phyloP scores from a whole-genome alignment of 2,113 vertebrate genomes.

The Podarcis cretensis region DNA sequence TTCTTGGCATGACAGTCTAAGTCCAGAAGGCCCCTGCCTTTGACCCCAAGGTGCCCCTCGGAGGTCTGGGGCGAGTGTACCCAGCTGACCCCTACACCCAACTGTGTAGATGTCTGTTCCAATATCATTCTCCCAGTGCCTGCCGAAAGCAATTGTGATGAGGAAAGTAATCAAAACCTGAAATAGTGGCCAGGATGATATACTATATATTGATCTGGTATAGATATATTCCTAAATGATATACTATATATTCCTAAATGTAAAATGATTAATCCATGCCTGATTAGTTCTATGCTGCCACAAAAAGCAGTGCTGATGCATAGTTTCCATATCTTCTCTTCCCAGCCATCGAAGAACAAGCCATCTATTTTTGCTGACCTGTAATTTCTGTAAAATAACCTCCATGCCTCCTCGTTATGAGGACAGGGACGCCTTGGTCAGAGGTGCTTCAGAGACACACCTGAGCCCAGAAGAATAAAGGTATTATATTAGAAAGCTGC shows the following conservation, averaged over 20 bases:
- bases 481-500: background rate
- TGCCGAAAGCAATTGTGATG: background rate
- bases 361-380: background rate
- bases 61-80: no score
- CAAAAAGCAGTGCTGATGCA: background rate
- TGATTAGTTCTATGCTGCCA: background rate
- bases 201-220: background rate
- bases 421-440: background rate
- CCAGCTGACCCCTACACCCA: no score
- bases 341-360: background rate
- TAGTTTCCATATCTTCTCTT: background rate
- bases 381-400: background rate
- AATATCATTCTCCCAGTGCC: background rate
- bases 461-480: background rate
- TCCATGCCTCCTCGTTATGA: background rate
- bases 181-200: background rate
- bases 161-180: background rate
- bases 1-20: no score
- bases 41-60: no score
- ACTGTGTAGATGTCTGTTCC: background rate
- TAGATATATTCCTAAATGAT: background rate
- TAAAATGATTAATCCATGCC: background rate
- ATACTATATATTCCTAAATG: background rate
- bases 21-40: no score
- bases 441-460: background rate